These are phyloP conservation scores for Strongylocentrotus purpuratus DNA, from an alignment of 35 echinoderm and acorn worm genomes.

Conservation along the genomic window DNA sequence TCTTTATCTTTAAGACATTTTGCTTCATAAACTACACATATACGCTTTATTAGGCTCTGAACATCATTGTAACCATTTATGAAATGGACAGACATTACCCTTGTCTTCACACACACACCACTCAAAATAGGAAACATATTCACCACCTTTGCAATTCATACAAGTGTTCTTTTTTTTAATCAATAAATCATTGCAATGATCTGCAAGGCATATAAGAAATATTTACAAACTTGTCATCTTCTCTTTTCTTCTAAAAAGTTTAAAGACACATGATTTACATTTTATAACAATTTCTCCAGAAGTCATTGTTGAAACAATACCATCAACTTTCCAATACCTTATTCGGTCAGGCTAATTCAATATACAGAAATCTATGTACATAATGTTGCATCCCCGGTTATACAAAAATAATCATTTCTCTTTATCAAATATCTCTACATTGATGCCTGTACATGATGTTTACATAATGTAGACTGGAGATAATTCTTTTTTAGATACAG, in stretches of 20 bases:
- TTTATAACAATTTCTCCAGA: background rate
- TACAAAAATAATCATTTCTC: conserved; percentile 40
- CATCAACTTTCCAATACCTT: background rate
- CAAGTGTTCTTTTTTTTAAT: conserved; percentile 37
- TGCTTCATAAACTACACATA: no score
- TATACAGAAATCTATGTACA: conserved; percentile 8
- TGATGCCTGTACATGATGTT: background rate
- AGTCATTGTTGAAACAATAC: background rate
- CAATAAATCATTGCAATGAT: conserved; percentile 33
- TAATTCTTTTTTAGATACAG: background rate
- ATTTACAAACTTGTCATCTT: conserved; percentile 34
- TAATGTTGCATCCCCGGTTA: conserved; percentile 50
- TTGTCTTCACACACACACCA: background rate
- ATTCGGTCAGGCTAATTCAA: background rate
- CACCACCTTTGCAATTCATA: background rate
- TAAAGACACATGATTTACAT: background rate
- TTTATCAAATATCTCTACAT: background rate
- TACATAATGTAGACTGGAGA: background rate
- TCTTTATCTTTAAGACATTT: no score
- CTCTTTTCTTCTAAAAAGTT: background rate
- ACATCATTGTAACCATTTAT: no score
- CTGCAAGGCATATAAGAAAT: conserved; percentile 39
- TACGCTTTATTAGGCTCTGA: no score
- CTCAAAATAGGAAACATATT: background rate
- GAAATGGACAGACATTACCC: background rate